phyloP scores from a whole-genome alignment of 1,140 invertebrate genomes.

The Rhynchophorus ferrugineus region DNA sequence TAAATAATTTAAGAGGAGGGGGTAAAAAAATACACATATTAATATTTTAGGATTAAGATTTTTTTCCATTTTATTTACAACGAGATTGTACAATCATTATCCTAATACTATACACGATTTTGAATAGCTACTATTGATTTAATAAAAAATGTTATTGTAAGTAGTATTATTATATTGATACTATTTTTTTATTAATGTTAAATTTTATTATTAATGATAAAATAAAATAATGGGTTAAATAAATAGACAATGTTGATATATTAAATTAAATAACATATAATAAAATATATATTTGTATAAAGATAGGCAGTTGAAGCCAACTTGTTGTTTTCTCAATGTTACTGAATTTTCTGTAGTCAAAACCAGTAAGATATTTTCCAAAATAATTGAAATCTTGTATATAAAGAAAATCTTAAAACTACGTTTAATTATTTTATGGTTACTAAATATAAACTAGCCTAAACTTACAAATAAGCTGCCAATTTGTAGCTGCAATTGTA shows the following conservation, averaged over 20 bases:
- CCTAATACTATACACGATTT: slow-evolving; percentile 34
- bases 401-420: background rate
- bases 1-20: too few species aligned
- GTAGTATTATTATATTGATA: slow-evolving; percentile 26
- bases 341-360: background rate
- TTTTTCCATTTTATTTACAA: slow-evolving; percentile 35
- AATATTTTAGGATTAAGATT: slow-evolving; percentile 15
- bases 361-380: background rate
- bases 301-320: slow-evolving; percentile 2
- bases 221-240: slow-evolving; percentile 30
- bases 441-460: background rate
- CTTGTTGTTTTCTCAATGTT: background rate
- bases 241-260: slow-evolving; percentile 23
- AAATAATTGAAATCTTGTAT: too few species aligned
- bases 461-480: background rate
- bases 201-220: slow-evolving; percentile 22
- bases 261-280: slow-evolving; percentile 14
- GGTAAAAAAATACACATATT: background rate
- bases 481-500: background rate
- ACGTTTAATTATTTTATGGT: background rate
- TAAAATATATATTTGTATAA: slow-evolving; percentile 1
- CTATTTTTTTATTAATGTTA: too few species aligned
- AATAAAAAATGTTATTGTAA: slow-evolving; percentile 36
- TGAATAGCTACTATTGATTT: slow-evolving; percentile 32
- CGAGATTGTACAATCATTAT: slow-evolving; percentile 38